These are phyloP conservation scores for Eonycteris spelaea DNA, from an alignment of 2,113 vertebrate species.

Conservation along the genomic window DNA sequence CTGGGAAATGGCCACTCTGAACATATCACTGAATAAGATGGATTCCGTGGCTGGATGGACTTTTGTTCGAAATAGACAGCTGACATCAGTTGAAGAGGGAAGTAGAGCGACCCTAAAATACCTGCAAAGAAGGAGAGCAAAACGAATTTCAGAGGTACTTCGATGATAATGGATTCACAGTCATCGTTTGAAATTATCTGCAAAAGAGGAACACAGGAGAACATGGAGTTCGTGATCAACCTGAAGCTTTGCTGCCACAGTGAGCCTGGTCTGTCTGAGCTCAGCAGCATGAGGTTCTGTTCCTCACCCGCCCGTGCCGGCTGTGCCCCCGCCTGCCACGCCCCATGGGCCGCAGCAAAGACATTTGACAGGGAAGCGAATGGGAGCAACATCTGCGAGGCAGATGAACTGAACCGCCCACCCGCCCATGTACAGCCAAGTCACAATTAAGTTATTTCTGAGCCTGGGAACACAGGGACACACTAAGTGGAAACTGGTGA, in stretches of 20 bases:
- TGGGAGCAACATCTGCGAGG: neutral
- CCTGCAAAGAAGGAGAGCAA: constrained; percentile 71
- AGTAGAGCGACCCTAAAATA: constrained; percentile 86
- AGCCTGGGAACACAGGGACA: neutral
- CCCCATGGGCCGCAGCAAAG: neutral
- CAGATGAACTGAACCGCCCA: neutral
- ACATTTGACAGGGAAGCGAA: neutral
- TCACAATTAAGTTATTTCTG: constrained; percentile 15
- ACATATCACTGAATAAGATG: constrained; percentile 82
- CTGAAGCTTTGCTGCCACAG: neutral
- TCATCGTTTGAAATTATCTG: neutral
- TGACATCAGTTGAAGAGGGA: constrained; percentile 84
- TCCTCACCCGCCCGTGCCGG: rapidly evolving
- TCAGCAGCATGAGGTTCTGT: neutral
- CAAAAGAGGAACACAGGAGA: neutral
- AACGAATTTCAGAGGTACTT: neutral
- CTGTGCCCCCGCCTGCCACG: neutral
- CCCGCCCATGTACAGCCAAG: neutral
- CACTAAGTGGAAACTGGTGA: neutral
- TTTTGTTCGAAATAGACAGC: constrained; percentile 88
- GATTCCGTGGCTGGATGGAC: constrained; percentile 80
- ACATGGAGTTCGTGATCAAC: rapidly evolving
- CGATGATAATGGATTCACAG: neutral
- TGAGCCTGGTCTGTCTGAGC: rapidly evolving
- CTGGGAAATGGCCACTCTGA: constrained; percentile 83